A percentile compares a stretch with the other conserved stretches of the same genome.
phyloP scores from a whole-genome alignment of 2,888 invertebrate species.

The Chrysolina haemoptera region DNA sequence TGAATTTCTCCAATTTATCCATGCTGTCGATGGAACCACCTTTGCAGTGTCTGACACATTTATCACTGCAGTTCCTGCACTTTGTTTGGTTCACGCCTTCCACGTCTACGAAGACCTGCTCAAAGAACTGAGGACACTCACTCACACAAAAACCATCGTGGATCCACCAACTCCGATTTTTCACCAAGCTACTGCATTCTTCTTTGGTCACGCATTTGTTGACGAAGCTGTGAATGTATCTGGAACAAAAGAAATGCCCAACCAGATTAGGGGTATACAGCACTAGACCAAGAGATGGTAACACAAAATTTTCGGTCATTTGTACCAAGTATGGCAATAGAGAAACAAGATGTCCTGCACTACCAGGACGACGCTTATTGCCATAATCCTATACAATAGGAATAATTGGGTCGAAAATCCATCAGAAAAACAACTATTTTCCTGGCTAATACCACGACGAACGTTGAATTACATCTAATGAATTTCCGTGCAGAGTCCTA shows the following conservation, averaged over 20 bases:
- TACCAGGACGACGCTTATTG: too few relatives aligned
- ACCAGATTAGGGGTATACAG: too few relatives aligned
- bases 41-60: conserved; percentile 72
- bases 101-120: conserved; percentile 45
- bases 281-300: too few relatives aligned
- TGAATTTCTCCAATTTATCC: conserved; percentile 74
- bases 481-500: too few relatives aligned
- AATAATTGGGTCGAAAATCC: too few relatives aligned
- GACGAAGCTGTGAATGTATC: conserved; percentile 54
- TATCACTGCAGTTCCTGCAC: conserved; percentile 62
- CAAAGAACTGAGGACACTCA: conserved; percentile 77
- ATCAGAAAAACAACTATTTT: too few relatives aligned
- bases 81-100: conserved; percentile 46
- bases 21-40: conserved; percentile 75
- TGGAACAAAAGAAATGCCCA: conserved; percentile 41
- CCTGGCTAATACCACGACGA: too few relatives aligned
- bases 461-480: too few relatives aligned
- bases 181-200: conserved; percentile 73
- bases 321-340: too few relatives aligned
- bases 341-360: too few relatives aligned
- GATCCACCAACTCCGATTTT: conserved; percentile 70
- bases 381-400: too few relatives aligned
- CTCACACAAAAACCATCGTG: conserved; percentile 77
- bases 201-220: conserved; percentile 77
- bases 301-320: too few relatives aligned